phyloP scores from a whole-genome alignment of 1,140 invertebrate genomes.

The Drosophila nigromelanica region DNA sequence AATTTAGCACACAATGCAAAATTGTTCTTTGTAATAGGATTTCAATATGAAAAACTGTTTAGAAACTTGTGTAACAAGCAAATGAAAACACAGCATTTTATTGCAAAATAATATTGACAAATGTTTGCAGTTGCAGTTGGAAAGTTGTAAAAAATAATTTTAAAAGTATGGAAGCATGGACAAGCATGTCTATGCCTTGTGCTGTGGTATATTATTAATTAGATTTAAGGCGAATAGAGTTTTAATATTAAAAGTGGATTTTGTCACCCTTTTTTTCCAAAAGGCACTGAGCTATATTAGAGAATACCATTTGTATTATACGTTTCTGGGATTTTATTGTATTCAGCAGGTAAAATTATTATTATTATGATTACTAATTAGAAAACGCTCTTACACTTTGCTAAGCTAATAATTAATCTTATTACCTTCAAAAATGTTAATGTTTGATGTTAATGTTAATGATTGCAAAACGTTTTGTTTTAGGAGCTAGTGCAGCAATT shows the following conservation, averaged over 20 bases:
- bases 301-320: too few relatives aligned
- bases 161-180: not conserved
- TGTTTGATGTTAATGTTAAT: constrained; percentile 11
- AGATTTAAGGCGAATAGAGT: too few relatives aligned
- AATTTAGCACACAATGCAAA: constrained; percentile 16
- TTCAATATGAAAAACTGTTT: not conserved
- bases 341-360: not conserved
- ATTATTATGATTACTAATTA: not conserved
- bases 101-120: not conserved
- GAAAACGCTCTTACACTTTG: not conserved
- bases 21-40: constrained; percentile 6
- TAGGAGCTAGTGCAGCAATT: not conserved
- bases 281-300: too few relatives aligned
- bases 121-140: not conserved
- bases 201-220: too few relatives aligned
- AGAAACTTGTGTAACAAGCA: not conserved
- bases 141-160: not conserved
- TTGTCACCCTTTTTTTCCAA: too few relatives aligned
- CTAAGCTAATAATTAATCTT: not conserved
- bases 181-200: too few relatives aligned
- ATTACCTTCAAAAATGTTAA: not conserved
- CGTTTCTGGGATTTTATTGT: too few relatives aligned
- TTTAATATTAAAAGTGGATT: too few relatives aligned
- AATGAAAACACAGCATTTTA: not conserved
- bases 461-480: not conserved